These are phyloP conservation scores for Beris chalybata DNA, from an alignment of 2,888 invertebrate genomes.

Conservation along the genomic window DNA sequence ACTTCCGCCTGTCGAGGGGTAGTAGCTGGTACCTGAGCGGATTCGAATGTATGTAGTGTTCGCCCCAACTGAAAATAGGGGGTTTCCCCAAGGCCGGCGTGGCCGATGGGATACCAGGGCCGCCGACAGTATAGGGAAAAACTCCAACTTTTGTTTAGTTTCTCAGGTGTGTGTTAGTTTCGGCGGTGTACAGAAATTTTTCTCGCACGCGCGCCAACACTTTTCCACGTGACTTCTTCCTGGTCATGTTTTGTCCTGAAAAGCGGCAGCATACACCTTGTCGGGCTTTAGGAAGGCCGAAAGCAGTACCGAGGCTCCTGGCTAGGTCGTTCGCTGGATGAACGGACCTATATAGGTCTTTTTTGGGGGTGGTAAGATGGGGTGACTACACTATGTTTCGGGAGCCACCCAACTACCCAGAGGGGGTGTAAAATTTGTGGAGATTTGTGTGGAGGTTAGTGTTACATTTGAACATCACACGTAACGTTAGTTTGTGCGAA, in stretches of 20 bases:
- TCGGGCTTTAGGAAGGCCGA: background rate
- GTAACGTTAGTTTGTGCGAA: constrained; percentile 35
- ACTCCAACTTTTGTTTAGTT: constrained; percentile 6
- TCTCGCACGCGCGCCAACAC: constrained; percentile 43
- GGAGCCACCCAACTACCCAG: background rate
- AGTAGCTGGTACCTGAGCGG: background rate
- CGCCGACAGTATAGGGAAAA: too few relatives aligned
- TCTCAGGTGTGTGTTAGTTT: constrained; percentile 23
- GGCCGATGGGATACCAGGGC: too few relatives aligned
- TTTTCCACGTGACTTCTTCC: constrained; percentile 44
- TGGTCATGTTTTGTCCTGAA: constrained; percentile 37
- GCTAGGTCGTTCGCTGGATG: background rate
- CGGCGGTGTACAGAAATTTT: constrained; percentile 30
- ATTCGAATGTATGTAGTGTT: background rate
- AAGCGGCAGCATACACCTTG: constrained; percentile 22
- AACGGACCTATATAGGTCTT: background rate
- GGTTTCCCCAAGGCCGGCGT: background rate
- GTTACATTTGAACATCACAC: constrained; percentile 35
- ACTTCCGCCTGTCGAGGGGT: constrained; percentile 21
- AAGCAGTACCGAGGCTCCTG: background rate
- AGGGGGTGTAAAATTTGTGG: constrained; percentile 7
- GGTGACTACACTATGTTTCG: background rate
- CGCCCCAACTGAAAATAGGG: background rate
- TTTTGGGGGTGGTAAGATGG: background rate
- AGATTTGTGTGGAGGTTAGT: constrained; percentile 27